Evolutionary conservation across 2,888 invertebrate genomes (phyloP).

Genomic region (Busseola fusca): DNA sequence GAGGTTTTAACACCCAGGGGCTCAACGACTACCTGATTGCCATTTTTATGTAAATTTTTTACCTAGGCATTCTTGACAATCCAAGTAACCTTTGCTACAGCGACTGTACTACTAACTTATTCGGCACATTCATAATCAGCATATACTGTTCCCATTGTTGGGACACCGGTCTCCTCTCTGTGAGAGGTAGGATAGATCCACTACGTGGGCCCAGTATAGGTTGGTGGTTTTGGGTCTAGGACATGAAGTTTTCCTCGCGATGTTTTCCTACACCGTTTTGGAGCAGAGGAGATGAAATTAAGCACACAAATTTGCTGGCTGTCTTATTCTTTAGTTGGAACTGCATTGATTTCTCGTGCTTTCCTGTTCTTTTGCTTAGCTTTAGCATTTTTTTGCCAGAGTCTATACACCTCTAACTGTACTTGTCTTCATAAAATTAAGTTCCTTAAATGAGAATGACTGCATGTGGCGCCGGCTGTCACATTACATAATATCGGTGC

Average conservation of each 20-base stretch:
- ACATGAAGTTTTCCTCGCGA: no score
- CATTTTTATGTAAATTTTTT: no score
- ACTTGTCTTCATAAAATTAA: slow-evolving; percentile 29
- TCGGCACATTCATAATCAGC: no score
- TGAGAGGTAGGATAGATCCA: no score
- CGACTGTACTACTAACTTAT: no score
- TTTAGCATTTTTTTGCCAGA: not conserved
- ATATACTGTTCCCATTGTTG: no score
- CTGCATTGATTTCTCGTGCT: not conserved
- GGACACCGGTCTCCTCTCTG: no score
- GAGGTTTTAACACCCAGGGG: not conserved
- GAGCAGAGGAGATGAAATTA: no score
- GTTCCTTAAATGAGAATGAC: slow-evolving; percentile 40
- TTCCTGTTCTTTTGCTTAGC: not conserved
- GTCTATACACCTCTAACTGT: not conserved
- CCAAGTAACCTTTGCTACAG: not conserved
- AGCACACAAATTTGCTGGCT: no score
- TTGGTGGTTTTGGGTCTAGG: no score
- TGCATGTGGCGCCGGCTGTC: slow-evolving; percentile 47
- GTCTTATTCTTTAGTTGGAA: not conserved
- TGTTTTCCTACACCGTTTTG: no score
- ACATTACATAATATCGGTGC: slow-evolving; percentile 38
- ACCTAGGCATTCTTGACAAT: not conserved
- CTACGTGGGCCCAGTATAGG: no score
- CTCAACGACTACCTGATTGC: not conserved